Evolutionary conservation across 2,888 invertebrate genomes (phyloP), one percentile per base, ranked within the genome.

Genomic region (Chymomyza procnemis): DNA sequence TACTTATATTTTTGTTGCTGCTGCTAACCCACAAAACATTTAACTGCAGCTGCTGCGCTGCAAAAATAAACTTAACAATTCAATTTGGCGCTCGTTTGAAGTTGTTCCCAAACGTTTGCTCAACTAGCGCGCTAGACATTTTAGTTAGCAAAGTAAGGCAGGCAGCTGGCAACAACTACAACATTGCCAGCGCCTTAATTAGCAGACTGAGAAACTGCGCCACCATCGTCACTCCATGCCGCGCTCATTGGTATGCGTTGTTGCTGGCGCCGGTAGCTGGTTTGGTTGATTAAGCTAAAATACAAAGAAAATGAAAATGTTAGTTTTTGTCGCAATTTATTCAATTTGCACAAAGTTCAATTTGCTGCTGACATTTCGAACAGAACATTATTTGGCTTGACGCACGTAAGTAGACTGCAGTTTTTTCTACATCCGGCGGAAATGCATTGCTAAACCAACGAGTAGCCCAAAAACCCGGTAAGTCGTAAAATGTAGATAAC

Each of bases 221-320:
- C 6, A 1, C 48, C 16, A n/a, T 16, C 48, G 12, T 12, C 6
- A 50, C 48, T 22, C 41, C 57, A n/a, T 34, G 56, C 58, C 61
- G 58, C 61, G 58, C 63, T 69, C 72, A 74, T 74, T 74, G 65
- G 65, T 75, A 75, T 75, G 74, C 74, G 65, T 62, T 26, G 65
- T 62, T 26, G 26, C 26, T 26, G 8, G 26, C 26, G 26, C 26
- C 64, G 22, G 26, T 55, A n/a, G n/a, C n/a, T n/a, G n/a, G n/a
- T n/a, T n/a, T n/a, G n/a, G 26, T 50, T 54, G 54, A 56, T 62
- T 56, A 66, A 66, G 61, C 60, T 70, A 62, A 64, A 46, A 46
- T 14, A 46, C 6, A 59, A 55, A 60, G 30, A 58, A 67, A 61
- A 30, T 50, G 59, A 55, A 47, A 74, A 62, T n/a, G 48, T 50